A percentile compares a stretch with the other conserved stretches of the same genome.
Evolutionary conservation across 2,113 vertebrate species (phyloP).

Genomic region (Beaufortia kweichowensis): DNA sequence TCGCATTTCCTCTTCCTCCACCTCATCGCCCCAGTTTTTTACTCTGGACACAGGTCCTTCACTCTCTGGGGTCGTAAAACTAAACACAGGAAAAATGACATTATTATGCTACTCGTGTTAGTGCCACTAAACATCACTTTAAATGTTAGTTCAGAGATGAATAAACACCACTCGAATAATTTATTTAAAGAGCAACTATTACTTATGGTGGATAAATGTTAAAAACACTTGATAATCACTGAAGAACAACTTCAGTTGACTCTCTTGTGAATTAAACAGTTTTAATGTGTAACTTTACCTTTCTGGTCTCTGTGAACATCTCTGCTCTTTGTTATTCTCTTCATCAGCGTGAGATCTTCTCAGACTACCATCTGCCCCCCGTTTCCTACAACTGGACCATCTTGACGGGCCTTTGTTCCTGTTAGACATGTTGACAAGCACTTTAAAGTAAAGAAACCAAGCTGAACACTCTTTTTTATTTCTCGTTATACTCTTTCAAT

Average conservation of each 20-base stretch:
- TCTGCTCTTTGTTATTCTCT: conserved; percentile 17
- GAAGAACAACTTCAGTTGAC: background rate
- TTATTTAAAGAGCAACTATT: too few species aligned
- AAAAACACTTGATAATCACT: background rate
- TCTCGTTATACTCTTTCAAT: background rate
- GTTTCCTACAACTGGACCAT: conserved; percentile 84
- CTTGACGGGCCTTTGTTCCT: conserved; percentile 70
- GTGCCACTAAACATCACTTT: too few species aligned
- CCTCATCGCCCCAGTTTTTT: conserved; percentile 86
- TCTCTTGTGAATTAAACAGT: background rate
- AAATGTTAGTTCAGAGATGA: background rate
- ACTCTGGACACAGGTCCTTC: conserved; percentile 78
- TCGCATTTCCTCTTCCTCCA: conserved; percentile 89
- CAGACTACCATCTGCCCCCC: conserved; percentile 79
- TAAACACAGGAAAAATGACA: conserved; percentile 54
- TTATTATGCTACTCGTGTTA: background rate
- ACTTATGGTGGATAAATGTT: too few species aligned
- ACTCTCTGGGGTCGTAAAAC: conserved; percentile 93
- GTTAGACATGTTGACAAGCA: background rate
- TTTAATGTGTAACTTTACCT: background rate
- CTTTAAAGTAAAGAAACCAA: background rate
- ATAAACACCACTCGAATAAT: background rate
- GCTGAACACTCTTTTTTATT: background rate
- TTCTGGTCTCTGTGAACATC: conserved; percentile 53
- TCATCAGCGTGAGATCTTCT: conserved; percentile 57